Evolutionary conservation across 1,140 invertebrate species (phyloP).

Genomic region (Marisa cornuarietis): DNA sequence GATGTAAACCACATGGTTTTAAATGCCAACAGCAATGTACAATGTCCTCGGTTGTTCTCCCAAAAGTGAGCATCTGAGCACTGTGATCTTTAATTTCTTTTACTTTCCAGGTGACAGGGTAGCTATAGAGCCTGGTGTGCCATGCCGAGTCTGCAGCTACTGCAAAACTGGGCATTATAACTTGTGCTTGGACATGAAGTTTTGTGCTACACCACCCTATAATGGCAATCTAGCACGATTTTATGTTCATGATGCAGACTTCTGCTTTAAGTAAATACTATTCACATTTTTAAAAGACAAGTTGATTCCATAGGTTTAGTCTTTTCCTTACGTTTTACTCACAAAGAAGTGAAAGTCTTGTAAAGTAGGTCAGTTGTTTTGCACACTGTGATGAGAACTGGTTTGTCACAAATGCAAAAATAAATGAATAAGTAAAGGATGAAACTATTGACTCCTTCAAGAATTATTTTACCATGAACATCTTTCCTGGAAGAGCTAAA

Average conservation of each 20-base stretch:
- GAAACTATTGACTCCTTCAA: no score
- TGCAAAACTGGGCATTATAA: conserved; percentile 93
- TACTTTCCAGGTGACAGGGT: conserved; percentile 81
- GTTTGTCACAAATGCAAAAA: no score
- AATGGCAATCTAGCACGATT: conserved; percentile 86
- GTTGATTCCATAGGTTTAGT: neutral
- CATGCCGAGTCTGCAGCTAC: conserved; percentile 83
- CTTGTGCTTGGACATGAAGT: conserved; percentile 85
- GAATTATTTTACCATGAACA: no score
- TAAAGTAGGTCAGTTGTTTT: no score
- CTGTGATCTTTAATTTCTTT: neutral
- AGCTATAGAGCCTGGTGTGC: conserved; percentile 91
- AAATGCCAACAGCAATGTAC: no score
- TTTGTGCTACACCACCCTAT: conserved; percentile 88
- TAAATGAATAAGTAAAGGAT: no score
- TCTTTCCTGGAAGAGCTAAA: no score
- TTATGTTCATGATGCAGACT: conserved; percentile 91
- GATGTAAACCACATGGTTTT: no score
- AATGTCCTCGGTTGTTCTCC: no score
- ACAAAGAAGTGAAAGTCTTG: no score
- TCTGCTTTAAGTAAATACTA: conserved; percentile 84
- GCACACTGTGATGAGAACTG: no score
- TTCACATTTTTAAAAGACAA: neutral
- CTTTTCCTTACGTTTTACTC: no score
- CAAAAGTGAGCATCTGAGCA: neutral